A percentile compares a stretch with the other conserved stretches of the same genome.
Evolutionary conservation across 2,113 vertebrate species (phyloP).

Genomic region (Lepidothrix coronata): DNA sequence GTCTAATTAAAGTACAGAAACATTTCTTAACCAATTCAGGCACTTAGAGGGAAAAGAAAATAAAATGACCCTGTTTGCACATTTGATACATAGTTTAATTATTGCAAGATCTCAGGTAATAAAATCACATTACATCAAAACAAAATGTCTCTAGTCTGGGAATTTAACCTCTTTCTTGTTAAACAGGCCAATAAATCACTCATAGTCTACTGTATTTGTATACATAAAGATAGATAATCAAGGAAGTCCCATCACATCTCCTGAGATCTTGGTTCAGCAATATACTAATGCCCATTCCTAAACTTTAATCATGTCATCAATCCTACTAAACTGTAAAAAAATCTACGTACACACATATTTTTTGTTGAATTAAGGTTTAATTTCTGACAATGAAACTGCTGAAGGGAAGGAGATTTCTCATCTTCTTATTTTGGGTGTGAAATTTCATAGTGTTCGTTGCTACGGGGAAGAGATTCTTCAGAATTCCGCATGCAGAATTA

Average conservation of each 20-base stretch:
- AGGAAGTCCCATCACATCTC: not conserved
- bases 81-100: not conserved
- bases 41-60: not conserved
- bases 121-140: not conserved
- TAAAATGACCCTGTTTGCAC: not conserved
- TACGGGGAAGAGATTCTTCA: not conserved
- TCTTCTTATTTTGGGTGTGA: not conserved
- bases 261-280: not conserved
- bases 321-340: not conserved
- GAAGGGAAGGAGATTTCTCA: not conserved
- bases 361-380: not conserved
- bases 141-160: not conserved
- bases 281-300: not conserved
- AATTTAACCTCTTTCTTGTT: not conserved
- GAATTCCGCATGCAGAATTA: not conserved
- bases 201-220: not conserved
- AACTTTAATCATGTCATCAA: not conserved
- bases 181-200: not conserved
- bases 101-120: not conserved
- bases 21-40: not conserved
- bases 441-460: not conserved
- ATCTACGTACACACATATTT: not conserved
- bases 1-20: slow-evolving; percentile 56
- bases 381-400: not conserved
- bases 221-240: not conserved